Percentiles rank a stretch among this genome's conserved stretches.
phyloP scores from a whole-genome alignment of 2,113 vertebrate genomes.

The Chloropsis hardwickii region DNA sequence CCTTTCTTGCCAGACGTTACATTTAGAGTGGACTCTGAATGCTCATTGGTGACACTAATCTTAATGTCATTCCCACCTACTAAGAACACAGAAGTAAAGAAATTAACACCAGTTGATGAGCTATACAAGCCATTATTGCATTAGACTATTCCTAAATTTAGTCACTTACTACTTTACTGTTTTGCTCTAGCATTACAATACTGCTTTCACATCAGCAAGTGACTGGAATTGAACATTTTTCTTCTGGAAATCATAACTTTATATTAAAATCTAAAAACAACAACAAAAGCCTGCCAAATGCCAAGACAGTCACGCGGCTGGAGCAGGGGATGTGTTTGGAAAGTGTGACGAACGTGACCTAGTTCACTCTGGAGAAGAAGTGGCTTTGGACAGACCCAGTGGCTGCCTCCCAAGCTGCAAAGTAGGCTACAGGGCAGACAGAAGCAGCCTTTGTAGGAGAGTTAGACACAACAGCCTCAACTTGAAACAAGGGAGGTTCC shows the following conservation, averaged over 20 bases:
- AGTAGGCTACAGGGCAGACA: neutral
- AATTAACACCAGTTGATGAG: neutral
- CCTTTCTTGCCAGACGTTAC: constrained; percentile 83
- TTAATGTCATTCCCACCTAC: constrained; percentile 87
- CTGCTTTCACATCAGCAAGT: neutral
- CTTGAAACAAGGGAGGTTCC: neutral
- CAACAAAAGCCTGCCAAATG: neutral
- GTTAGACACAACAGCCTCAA: neutral
- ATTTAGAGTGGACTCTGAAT: constrained; percentile 87
- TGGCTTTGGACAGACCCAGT: neutral
- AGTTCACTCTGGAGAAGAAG: neutral
- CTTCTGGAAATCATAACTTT: neutral
- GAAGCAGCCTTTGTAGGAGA: neutral
- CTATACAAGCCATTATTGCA: neutral
- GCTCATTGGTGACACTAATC: constrained; percentile 92
- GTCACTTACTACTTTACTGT: neutral
- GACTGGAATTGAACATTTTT: neutral
- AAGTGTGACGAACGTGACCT: neutral
- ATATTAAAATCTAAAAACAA: neutral
- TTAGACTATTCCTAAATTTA: neutral
- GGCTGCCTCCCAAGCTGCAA: neutral
- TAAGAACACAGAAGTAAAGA: neutral
- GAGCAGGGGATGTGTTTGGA: neutral
- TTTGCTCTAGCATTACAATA: neutral
- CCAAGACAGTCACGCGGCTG: neutral